A percentile compares a stretch with the other conserved stretches of the same genome.
Evolutionary conservation across 2,797 vertebrate genomes (phyloP).

Genomic region (Psittacula echo): DNA sequence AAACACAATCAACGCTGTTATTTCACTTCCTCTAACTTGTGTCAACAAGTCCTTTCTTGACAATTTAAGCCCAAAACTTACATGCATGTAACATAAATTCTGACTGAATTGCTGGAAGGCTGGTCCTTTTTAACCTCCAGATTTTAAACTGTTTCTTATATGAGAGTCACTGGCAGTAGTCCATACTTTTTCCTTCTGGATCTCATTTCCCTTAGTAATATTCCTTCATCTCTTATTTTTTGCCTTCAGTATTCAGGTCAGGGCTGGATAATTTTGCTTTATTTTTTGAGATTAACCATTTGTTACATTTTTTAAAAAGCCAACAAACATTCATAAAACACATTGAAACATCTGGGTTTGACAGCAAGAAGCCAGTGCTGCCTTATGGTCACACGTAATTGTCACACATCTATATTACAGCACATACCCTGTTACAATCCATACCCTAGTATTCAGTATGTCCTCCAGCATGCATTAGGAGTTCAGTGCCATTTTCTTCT

Average conservation of each 20-base stretch:
- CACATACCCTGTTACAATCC: background rate
- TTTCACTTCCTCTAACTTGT: conserved; percentile 24
- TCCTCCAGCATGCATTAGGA: conserved; percentile 27
- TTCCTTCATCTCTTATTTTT: conserved; percentile 53
- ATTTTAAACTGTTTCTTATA: conserved; percentile 5
- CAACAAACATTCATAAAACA: background rate
- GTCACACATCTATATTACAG: background rate
- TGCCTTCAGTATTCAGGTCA: conserved; percentile 14
- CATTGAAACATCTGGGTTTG: background rate
- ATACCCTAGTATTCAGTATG: background rate
- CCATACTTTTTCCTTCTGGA: conserved; percentile 41
- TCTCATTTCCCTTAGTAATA: conserved; percentile 31
- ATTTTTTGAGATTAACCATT: conserved; percentile 46
- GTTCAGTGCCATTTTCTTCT: background rate
- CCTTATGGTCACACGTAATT: background rate
- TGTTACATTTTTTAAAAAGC: background rate
- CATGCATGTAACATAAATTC: background rate
- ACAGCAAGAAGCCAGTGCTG: background rate
- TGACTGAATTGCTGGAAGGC: background rate
- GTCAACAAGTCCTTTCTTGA: background rate
- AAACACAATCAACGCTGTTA: background rate
- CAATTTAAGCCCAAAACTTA: background rate
- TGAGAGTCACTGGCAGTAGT: conserved; percentile 27
- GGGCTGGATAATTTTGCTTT: conserved; percentile 19
- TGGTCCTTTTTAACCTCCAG: background rate